Conservation (phyloP, 2,888 invertebrate genomes). For the Lutraria lutraria region DNA sequence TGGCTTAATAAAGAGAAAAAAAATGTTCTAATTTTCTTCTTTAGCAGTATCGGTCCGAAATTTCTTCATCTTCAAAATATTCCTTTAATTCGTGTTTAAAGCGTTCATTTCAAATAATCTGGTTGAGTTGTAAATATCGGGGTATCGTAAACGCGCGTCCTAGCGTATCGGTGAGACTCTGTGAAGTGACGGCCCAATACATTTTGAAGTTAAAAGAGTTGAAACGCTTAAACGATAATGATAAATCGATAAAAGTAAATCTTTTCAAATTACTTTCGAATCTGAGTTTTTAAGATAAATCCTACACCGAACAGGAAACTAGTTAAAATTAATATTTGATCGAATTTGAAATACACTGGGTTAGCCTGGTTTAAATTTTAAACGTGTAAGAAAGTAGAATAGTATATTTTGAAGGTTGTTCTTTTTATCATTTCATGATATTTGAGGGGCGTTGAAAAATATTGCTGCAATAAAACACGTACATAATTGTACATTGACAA, state of each 20-base stretch:
- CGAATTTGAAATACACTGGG: not conserved
- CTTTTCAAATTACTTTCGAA: conserved; percentile 6
- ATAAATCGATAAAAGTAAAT: not conserved
- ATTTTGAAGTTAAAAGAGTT: not conserved
- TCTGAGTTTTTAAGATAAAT: not conserved
- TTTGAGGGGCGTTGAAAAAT: too few species aligned
- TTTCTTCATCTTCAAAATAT: not conserved
- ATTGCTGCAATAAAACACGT: too few species aligned
- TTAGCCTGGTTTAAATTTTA: too few species aligned
- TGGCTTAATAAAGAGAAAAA: not conserved
- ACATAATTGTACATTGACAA: too few species aligned
- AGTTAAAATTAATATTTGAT: not conserved
- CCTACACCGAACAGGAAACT: not conserved
- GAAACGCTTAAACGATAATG: not conserved
- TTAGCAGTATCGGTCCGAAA: not conserved
- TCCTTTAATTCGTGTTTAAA: not conserved
- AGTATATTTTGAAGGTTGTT: too few species aligned
- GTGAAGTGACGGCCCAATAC: conserved; percentile 3
- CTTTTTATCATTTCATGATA: too few species aligned
- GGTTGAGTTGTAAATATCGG: not conserved
- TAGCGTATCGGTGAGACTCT: not conserved
- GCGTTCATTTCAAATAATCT: not conserved
- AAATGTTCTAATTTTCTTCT: not conserved
- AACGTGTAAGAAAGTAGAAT: too few species aligned
- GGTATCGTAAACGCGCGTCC: conserved; percentile 4